These are phyloP conservation scores for Araneus ventricosus DNA, from an alignment of 1,140 invertebrate species.

Conservation along the genomic window DNA sequence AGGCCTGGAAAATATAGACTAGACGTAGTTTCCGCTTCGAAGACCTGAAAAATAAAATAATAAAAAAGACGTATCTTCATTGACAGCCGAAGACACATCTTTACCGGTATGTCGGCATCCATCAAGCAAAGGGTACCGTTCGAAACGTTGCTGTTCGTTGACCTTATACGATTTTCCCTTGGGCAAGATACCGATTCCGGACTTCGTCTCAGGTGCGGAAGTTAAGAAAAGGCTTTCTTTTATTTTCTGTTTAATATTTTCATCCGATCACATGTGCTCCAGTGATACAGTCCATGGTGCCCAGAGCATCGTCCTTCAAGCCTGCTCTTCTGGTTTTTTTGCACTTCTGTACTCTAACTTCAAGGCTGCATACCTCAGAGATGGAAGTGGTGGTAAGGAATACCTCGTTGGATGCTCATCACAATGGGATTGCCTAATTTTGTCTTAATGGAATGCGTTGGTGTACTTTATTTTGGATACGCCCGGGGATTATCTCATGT, in stretches of 20 bases:
- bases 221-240: constrained; percentile 24
- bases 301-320: constrained; percentile 60
- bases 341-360: constrained; percentile 16
- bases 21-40: constrained; percentile 28
- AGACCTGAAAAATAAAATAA: background rate
- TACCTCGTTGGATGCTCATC: background rate
- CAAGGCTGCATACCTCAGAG: constrained; percentile 40
- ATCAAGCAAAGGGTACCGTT: constrained; percentile 10
- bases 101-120: constrained; percentile 9
- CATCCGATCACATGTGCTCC: constrained; percentile 55
- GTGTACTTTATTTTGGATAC: background rate
- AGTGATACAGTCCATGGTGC: constrained; percentile 69
- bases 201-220: constrained; percentile 56
- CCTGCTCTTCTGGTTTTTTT: constrained; percentile 63
- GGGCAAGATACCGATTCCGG: constrained; percentile 34
- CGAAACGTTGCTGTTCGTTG: constrained; percentile 48
- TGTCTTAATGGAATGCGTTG: background rate
- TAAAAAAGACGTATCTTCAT: background rate
- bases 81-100: constrained; percentile 26
- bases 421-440: background rate
- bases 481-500: background rate
- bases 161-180: constrained; percentile 40
- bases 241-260: constrained; percentile 63
- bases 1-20: constrained; percentile 19
- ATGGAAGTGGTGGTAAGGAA: constrained; percentile 17